Evolutionary conservation across 2,888 invertebrate genomes (phyloP).

Genomic region (Tipula unca): DNA sequence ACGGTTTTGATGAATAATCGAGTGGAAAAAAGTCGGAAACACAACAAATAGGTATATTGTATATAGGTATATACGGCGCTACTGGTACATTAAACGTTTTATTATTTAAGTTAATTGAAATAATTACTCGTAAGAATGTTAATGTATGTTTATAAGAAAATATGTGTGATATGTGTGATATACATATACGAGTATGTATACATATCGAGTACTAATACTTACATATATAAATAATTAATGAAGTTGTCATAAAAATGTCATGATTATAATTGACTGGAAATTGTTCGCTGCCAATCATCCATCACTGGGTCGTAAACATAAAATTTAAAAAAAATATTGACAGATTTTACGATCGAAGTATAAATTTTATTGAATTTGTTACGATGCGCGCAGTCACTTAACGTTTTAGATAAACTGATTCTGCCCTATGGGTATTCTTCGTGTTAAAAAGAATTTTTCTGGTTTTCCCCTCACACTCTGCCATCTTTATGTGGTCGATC

Average conservation of each 20-base stretch:
- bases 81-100: neutral
- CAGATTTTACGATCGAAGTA: neutral
- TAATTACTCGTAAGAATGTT: neutral
- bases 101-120: neutral
- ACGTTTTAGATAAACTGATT: no score
- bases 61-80: neutral
- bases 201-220: neutral
- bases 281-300: neutral
- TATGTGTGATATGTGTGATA: neutral
- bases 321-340: neutral
- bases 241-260: neutral
- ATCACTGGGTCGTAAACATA: neutral
- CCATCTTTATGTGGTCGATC: no score
- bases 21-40: neutral
- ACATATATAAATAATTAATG: neutral
- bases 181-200: neutral
- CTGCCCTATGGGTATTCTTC: no score
- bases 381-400: neutral
- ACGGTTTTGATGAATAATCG: neutral
- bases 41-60: neutral
- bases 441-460: no score
- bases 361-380: neutral
- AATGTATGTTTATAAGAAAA: neutral
- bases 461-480: no score
- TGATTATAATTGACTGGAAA: neutral